These are phyloP conservation scores for Heliornis fulica DNA, from an alignment of 2,113 vertebrate species.

Conservation along the genomic window DNA sequence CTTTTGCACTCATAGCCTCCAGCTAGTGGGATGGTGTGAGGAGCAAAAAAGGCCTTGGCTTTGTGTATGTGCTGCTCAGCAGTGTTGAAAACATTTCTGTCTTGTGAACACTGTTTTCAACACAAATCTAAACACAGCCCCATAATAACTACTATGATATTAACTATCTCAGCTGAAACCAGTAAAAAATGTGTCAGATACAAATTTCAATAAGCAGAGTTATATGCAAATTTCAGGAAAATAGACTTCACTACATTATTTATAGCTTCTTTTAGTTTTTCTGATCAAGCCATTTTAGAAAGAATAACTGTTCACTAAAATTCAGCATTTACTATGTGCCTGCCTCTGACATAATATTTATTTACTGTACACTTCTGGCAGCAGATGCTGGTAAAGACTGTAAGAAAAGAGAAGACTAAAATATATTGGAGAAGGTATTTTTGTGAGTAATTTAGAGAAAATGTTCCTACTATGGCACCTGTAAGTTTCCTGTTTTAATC, in stretches of 20 bases:
- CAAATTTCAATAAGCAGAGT: background rate
- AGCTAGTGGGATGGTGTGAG: no score
- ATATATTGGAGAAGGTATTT: background rate
- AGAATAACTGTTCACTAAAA: background rate
- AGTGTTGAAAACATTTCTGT: no score
- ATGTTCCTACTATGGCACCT: background rate
- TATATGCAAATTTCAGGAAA: background rate
- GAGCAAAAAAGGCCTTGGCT: no score
- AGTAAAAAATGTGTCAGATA: background rate
- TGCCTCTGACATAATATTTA: background rate
- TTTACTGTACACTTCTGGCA: background rate
- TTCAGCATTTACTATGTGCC: background rate
- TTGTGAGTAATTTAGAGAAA: background rate
- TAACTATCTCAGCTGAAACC: no score
- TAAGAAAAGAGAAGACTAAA: background rate
- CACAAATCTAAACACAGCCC: no score
- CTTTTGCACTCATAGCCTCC: no score
- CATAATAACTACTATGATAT: no score
- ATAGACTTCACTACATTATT: background rate
- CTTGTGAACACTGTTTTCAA: no score
- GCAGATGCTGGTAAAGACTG: background rate
- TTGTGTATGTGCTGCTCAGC: no score
- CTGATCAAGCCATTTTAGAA: background rate
- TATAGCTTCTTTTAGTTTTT: background rate
- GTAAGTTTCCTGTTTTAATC: background rate